Conservation (phyloP, 2,888 invertebrate genomes). For the Melieria crassipennis region DNA sequence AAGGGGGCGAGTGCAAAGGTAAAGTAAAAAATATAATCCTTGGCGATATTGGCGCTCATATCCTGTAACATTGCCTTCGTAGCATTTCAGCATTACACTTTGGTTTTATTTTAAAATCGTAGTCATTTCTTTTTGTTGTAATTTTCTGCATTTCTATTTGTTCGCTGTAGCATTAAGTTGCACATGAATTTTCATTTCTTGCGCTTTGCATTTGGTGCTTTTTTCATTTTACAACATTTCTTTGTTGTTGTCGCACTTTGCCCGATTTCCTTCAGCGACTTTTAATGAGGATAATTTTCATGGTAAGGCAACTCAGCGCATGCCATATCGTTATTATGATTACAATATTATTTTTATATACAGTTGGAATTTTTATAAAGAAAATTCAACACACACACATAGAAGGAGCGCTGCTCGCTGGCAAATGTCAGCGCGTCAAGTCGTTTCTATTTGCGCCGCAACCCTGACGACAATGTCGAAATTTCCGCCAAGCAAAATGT, state of each 20-base stretch:
- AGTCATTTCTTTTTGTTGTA: no score
- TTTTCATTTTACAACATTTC: neutral
- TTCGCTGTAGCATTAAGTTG: neutral
- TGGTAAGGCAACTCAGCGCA: neutral
- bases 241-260: neutral
- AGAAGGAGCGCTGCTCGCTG: no score
- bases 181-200: conserved; percentile 1
- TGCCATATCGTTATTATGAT: conserved; percentile 4
- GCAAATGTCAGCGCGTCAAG: no score
- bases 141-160: no score
- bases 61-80: no score
- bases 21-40: no score
- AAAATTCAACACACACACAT: neutral
- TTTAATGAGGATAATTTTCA: conserved; percentile 31
- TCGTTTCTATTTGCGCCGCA: no score
- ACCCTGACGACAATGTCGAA: no score
- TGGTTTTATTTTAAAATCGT: no score
- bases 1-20: neutral
- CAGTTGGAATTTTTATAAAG: neutral
- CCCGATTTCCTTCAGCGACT: neutral
- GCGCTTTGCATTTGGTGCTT: neutral
- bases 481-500: no score
- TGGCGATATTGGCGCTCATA: no score
- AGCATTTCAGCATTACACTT: no score
- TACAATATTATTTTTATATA: conserved; percentile 13